Evolutionary conservation across 2,113 vertebrate genomes (phyloP).

Genomic region (Hystrix cristata): DNA sequence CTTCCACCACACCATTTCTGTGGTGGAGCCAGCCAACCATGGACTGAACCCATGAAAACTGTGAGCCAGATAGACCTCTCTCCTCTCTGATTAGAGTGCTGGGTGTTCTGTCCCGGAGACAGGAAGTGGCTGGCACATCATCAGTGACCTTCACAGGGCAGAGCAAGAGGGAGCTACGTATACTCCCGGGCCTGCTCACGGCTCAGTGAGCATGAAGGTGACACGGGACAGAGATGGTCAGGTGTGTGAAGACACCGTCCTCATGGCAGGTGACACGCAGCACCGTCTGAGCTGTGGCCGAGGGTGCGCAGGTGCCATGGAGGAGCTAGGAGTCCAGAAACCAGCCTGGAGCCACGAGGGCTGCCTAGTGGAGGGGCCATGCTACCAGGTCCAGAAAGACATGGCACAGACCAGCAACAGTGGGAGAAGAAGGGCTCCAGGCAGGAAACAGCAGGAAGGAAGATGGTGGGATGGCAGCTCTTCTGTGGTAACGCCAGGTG

Average conservation of each 20-base stretch:
- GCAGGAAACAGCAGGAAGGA: rapidly evolving
- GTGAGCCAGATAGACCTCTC: neutral
- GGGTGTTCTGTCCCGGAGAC: neutral
- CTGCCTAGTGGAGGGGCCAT: neutral
- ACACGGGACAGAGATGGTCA: rapidly evolving
- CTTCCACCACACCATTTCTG: neutral
- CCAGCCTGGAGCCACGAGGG: neutral
- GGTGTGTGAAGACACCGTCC: neutral
- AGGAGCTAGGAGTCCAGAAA: neutral
- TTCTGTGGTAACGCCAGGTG: no score
- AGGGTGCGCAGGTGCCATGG: rapidly evolving
- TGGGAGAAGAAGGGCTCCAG: neutral
- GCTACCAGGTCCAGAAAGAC: neutral
- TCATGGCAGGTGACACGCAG: rapidly evolving
- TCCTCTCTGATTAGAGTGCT: no score
- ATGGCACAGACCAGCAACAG: no score
- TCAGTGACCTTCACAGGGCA: neutral
- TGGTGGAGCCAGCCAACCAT: neutral
- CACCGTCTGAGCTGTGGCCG: rapidly evolving
- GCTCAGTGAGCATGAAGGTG: rapidly evolving
- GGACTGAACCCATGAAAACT: neutral
- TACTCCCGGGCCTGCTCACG: neutral
- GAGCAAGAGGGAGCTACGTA: neutral
- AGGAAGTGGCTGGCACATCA: neutral
- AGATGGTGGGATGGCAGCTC: rapidly evolving